Percentiles rank a stretch among this genome's conserved stretches.
These are phyloP conservation scores for Lathamus discolor DNA, from an alignment of 2,113 vertebrate genomes.

Conservation along the genomic window DNA sequence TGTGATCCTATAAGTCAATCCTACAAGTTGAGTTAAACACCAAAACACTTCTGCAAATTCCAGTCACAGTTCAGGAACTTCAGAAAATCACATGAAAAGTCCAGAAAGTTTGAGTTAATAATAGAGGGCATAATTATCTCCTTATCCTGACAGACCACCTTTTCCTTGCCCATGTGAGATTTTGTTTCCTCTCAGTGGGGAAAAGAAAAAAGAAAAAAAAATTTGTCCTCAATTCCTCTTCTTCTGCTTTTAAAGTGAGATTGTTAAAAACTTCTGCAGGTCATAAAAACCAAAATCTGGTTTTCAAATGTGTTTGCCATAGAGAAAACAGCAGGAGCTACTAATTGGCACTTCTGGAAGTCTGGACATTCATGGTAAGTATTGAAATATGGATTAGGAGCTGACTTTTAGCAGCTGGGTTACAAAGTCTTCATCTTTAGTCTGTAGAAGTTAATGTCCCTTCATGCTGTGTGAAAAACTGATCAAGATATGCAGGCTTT, in stretches of 20 bases:
- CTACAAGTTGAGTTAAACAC: not conserved
- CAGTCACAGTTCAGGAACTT: not conserved
- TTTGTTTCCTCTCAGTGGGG: rapidly evolving
- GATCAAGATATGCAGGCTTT: not conserved
- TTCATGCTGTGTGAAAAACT: not conserved
- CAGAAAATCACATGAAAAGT: not conserved
- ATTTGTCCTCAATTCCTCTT: not conserved
- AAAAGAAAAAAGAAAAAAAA: not conserved
- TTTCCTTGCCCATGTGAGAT: not conserved
- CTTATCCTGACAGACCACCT: rapidly evolving
- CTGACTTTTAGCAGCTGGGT: not conserved
- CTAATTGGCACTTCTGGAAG: not conserved
- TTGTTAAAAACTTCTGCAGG: not conserved
- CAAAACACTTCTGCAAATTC: not conserved
- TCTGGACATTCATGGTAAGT: not conserved
- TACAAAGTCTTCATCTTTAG: not conserved
- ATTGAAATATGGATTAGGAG: not conserved
- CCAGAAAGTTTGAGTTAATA: not conserved
- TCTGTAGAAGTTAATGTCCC: too few species aligned
- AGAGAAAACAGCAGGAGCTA: not conserved
- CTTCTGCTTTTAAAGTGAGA: not conserved
- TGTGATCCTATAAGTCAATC: not conserved
- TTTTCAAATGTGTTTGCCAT: not conserved
- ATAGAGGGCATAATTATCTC: not conserved
- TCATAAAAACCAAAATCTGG: not conserved